phyloP scores from a whole-genome alignment of 2,113 vertebrate genomes.

The Nipponia nippon region DNA sequence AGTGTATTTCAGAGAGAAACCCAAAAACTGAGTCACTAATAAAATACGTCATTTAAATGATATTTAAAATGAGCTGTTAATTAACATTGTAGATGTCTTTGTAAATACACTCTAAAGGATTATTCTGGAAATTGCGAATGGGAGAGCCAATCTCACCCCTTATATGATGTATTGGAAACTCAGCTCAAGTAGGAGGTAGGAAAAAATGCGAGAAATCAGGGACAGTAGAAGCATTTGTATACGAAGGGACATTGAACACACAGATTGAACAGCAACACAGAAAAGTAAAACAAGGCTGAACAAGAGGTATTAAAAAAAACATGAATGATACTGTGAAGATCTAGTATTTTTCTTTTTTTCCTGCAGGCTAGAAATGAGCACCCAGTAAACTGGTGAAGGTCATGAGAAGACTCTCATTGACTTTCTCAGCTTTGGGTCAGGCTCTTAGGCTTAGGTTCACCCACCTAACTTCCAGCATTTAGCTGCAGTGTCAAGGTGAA shows the following conservation, averaged over 20 bases:
- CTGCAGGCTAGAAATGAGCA: neutral
- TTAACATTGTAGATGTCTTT: neutral
- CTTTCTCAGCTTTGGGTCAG: neutral
- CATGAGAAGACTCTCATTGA: neutral
- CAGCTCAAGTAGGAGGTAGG: neutral
- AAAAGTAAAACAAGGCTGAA: neutral
- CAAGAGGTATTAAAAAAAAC: neutral
- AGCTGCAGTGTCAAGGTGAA: neutral
- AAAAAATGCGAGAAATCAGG: neutral
- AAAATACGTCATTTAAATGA: neutral
- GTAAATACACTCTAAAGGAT: neutral
- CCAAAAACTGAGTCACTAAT: neutral
- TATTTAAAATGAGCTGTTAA: conserved; percentile 16
- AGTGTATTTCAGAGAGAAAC: neutral
- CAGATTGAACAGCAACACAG: neutral
- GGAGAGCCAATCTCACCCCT: neutral
- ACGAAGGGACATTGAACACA: neutral
- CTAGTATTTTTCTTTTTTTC: neutral
- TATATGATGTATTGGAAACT: neutral
- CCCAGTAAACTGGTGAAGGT: neutral
- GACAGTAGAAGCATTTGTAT: neutral
- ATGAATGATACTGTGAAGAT: neutral
- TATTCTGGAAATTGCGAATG: neutral
- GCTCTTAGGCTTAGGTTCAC: neutral
- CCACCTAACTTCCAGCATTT: neutral